These are phyloP conservation scores for Xestia rhomboidea DNA, from an alignment of 2,888 invertebrate species.

Conservation along the genomic window DNA sequence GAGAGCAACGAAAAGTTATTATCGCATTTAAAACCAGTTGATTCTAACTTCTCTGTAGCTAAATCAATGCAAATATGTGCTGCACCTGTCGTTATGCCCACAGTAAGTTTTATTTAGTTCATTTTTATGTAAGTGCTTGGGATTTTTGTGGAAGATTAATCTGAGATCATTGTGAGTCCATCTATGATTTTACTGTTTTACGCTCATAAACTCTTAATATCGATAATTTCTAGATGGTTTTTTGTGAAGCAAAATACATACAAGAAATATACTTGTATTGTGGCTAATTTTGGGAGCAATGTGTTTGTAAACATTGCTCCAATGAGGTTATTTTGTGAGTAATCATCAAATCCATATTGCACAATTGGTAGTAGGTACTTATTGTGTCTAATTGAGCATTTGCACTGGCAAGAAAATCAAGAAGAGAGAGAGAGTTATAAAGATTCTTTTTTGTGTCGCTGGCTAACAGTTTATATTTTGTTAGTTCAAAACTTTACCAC, in stretches of 20 bases:
- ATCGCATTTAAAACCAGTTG: constrained; percentile 90
- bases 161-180: background rate
- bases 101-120: constrained; percentile 87
- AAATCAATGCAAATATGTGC: constrained; percentile 93
- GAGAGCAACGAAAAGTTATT: constrained; percentile 84
- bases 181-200: background rate
- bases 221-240: background rate
- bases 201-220: background rate
- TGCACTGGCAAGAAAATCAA: background rate
- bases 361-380: background rate
- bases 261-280: background rate
- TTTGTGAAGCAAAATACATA: background rate
- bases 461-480: background rate
- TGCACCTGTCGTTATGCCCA: constrained; percentile 95
- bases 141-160: background rate
- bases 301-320: constrained; percentile 22
- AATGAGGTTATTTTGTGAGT: constrained; percentile 21
- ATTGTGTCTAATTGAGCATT: background rate
- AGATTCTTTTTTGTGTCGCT: background rate
- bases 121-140: too few relatives aligned
- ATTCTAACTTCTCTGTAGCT: constrained; percentile 91
- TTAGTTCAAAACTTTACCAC: background rate
- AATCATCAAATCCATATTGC: background rate
- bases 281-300: background rate
- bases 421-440: background rate